Base-by-base conservation (phyloP, 1,140 invertebrate species). In the Halesus radiatus region DNA sequence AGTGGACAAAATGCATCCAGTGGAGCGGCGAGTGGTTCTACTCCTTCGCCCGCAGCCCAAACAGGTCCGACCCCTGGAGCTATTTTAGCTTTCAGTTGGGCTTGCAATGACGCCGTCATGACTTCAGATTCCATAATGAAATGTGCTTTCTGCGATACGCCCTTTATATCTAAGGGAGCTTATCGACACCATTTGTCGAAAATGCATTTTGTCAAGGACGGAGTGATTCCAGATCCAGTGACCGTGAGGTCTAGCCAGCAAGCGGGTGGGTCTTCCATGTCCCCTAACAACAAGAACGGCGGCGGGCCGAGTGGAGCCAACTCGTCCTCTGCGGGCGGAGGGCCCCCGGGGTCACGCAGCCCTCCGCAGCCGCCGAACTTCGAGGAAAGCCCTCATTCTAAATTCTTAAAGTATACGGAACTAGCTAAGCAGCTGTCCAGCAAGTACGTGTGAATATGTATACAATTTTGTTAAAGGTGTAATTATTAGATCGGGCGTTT, bases 401-500 rank as follows among this genome's bases (percentile, higher is more conserved):
- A 98, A 91, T 98, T 98, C 92, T 93, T 98, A 82, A 98, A 98
- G 91, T 98, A 98, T 90, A 97, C 96, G 85, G 97, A 98, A 91
- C 93, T 98, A 86, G 97, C 97, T 82, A 98, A 98, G 90, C 97
- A 98, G 90, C 91, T 98, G 87, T 98, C 96, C 87, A 97, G 96
- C 90, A 98, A 98, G 92, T 98, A 98, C 90, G 95, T 95, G 92
- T 96, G 94, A 91, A 83, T 79, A 80, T 74, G 80, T 81, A 83
- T 81, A 83, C 82, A 77, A 79, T 79, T 50, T 54, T 54, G 45
- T 72, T 79, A 32, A 66, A 29, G 50, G 15, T 23, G 26, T 23
- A 54, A 58, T 53, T 54, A 58, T 75, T 75, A 75, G 72, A 58
- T 75, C 54, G 60, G 53, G 78, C 52, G 52, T 68, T 56, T 79